Base-by-base conservation (phyloP, 2,797 vertebrate species). In the Tachyglossus aculeatus region DNA sequence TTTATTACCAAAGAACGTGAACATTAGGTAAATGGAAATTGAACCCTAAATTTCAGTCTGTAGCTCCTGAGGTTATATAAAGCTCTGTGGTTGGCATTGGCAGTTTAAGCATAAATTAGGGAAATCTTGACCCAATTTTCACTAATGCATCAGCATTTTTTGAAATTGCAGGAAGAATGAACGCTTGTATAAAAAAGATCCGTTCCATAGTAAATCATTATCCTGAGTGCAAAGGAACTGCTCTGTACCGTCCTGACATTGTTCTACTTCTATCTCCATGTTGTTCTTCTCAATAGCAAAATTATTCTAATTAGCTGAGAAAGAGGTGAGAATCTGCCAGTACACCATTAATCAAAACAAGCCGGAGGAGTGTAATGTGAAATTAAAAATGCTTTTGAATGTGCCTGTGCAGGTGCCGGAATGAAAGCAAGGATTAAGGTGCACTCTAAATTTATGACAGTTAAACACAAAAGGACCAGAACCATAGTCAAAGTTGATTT, bases 11-110 rank as follows among this genome's bases (percentile, higher is more conserved):
- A 78, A 81, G 68, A 90, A 90, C 66, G 87, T 91, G 70, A 90
- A 90, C 65, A 87, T 91, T 93, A 91, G 89, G 89, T 89, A 92
- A 92, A 92, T 90, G 88, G 86, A 91, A 93, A 92, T 71, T 74
- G 88, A 93, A 82, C 85, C 91, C 74, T 75, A 72, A 85, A 91
- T 93, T 92, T 93, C 86, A 63, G 84, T 86, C 88, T 78, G 67
- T 61, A 84, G 68, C 84, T 88, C 80, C 78, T 75, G 82, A 80
- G 78, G 82, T 82, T 87, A n/a, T n/a, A 82, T 82, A 88, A 84
- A 83, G 80, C 87, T 86, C 82, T 60, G 52, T 81, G 77, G 84
- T 44, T 82, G 38, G 58, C 84, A 63, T 70, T 89, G 80, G 86
- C 77, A 88, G 86, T 90, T 92, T 81, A 90, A 88, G 65, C 63